These are phyloP conservation scores for Pammene aurita DNA, from an alignment of 2,888 invertebrate species.

Conservation along the genomic window DNA sequence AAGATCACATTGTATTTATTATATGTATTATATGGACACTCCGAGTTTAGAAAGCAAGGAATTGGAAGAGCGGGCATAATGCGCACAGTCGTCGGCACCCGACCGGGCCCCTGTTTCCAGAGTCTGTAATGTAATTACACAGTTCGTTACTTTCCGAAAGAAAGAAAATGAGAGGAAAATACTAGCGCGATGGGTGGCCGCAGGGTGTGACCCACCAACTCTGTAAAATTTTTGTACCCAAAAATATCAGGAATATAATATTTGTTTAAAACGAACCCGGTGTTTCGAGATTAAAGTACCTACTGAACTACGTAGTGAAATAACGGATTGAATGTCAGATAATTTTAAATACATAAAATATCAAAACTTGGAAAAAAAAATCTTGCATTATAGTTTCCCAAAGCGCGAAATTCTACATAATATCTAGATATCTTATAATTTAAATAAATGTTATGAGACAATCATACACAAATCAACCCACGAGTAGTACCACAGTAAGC, in stretches of 20 bases:
- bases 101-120: conserved; percentile 65
- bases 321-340: background rate
- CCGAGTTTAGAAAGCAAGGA: conserved; percentile 51
- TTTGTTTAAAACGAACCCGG: conserved; percentile 21
- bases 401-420: too few relatives aligned
- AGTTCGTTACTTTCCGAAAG: conserved; percentile 74
- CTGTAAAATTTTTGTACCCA: conserved; percentile 33
- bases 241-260: conserved; percentile 23
- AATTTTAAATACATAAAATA: background rate
- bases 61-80: conserved; percentile 55
- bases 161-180: conserved; percentile 73
- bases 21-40: conserved; percentile 25
- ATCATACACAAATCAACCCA: too few relatives aligned
- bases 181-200: conserved; percentile 57
- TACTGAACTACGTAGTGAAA: background rate
- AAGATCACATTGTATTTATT: conserved; percentile 19
- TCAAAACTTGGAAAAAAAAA: too few relatives aligned
- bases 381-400: too few relatives aligned
- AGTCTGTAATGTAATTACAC: conserved; percentile 62
- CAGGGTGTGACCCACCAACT: conserved; percentile 52
- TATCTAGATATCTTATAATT: too few relatives aligned
- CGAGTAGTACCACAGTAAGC: too few relatives aligned
- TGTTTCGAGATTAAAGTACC: background rate
- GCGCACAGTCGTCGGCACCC: conserved; percentile 60
- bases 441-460: too few relatives aligned